These are phyloP conservation scores for Andrena praecox DNA, from an alignment of 2,888 invertebrate species.

Conservation along the genomic window DNA sequence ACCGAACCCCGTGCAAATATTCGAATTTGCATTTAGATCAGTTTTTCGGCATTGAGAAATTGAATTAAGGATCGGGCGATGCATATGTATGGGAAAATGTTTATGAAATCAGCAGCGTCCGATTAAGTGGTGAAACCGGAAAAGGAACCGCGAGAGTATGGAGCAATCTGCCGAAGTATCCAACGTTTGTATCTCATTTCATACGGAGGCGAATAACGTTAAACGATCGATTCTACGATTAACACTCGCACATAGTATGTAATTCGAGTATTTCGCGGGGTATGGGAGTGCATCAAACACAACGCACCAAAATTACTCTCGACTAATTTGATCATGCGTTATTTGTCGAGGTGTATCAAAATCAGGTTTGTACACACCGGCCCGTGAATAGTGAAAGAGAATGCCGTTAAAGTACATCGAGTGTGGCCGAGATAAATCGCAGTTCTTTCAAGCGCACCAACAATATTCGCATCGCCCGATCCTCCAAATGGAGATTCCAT, in stretches of 20 bases:
- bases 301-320: background rate
- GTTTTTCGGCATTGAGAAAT: conserved; percentile 26
- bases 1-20: conserved; percentile 17
- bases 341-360: conserved; percentile 22
- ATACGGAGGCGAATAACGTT: background rate
- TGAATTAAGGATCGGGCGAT: conserved; percentile 19
- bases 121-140: conserved; percentile 13
- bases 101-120: conserved; percentile 21
- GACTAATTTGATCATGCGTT: background rate
- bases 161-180: background rate
- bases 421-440: conserved; percentile 2
- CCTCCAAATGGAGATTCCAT: background rate
- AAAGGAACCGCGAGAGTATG: background rate
- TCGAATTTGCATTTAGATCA: conserved; percentile 42
- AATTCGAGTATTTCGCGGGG: background rate
- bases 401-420: background rate
- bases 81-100: conserved; percentile 10
- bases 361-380: conserved; percentile 3
- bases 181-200: background rate
- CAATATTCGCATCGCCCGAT: background rate
- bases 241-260: background rate
- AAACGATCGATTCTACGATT: background rate
- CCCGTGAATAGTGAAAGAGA: background rate
- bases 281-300: background rate
- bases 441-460: background rate